Base-by-base conservation (phyloP, 2,888 invertebrate genomes). In the Caenorhabditis macrosperma region DNA sequence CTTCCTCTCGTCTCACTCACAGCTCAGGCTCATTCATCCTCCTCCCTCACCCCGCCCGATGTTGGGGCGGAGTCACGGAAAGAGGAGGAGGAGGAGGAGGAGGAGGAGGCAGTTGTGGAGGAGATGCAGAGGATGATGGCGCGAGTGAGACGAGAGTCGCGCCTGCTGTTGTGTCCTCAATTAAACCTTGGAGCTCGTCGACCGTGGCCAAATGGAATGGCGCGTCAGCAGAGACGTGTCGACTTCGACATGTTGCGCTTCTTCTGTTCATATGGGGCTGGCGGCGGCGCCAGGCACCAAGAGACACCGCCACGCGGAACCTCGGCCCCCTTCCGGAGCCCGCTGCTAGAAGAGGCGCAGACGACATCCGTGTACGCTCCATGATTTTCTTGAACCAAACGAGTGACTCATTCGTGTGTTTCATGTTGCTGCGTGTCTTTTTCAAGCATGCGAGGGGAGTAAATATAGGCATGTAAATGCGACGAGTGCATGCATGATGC, bases 171-270 rank as follows among this genome's bases (percentile, higher is more conserved):
- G 50, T 26, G 60, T 66, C 50, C 50, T 64, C 74, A 59, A 64
- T 57, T 74, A 74, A 64, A 28, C 46, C 55, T 33, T 44, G 61
- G 44, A 57, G 64, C 72, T 64, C 72, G 64, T 48, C 72, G 64
- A 63, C 63, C 55, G 54, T 12, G 50, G 46, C n/a, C 26, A 46
- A 24, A 33, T 9, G 57, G 17, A 12, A 33, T 20, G 38, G 3
- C 20, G 38, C 20, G 44, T 24, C 44, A n/a, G 41, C 20, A 41
- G 41, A 60, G 38, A 41, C 3, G 60, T n/a, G n/a, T 15, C 17
- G 20, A 9, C 2, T 50, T 15, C 50, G 26, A 50, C 26, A 50
- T 26, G 50, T 26, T 26, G 50, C 50, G 50, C 50, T 9, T 1
- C 1, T 17, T 26, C 24, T 26, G 26, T 26, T 50, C 30, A n/a